Evolutionary conservation across 2,113 vertebrate genomes (phyloP).

Genomic region (Oryzias curvinotus): DNA sequence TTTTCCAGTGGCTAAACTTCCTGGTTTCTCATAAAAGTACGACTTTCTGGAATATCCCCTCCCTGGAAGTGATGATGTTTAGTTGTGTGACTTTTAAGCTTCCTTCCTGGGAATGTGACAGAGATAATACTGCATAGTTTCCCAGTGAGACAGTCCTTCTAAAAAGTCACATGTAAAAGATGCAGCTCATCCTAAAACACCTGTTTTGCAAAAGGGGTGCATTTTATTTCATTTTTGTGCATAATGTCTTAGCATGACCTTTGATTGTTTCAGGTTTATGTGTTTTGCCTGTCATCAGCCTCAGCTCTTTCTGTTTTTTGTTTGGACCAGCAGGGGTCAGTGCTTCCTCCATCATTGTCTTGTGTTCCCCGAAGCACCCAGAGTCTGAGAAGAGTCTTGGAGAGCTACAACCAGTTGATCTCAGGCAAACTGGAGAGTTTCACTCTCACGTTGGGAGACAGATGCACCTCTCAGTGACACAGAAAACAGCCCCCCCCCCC

Average conservation of each 20-base stretch:
- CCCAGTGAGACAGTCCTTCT: slow-evolving; percentile 36
- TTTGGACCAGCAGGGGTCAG: slow-evolving; percentile 59
- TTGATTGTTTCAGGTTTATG: neutral
- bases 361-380: slow-evolving; percentile 58
- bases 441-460: slow-evolving; percentile 53
- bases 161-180: slow-evolving; percentile 7
- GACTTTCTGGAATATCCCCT: slow-evolving; percentile 15
- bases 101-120: slow-evolving; percentile 70
- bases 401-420: slow-evolving; percentile 60
- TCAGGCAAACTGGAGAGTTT: slow-evolving; percentile 70
- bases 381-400: slow-evolving; percentile 52
- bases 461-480: slow-evolving; percentile 35
- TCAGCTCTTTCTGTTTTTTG: slow-evolving; percentile 23
- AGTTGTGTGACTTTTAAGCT: slow-evolving; percentile 40
- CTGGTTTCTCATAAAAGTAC: slow-evolving; percentile 57
- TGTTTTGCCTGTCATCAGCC: neutral
- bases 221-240: too few species aligned
- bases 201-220: too few species aligned
- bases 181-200: neutral
- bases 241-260: neutral
- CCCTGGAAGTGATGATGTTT: slow-evolving; percentile 29
- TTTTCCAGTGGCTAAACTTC: slow-evolving; percentile 35
- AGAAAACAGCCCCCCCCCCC: too few species aligned
- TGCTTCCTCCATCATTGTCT: slow-evolving; percentile 36
- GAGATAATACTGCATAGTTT: slow-evolving; percentile 63